A percentile compares a stretch with the other conserved stretches of the same genome.
These are phyloP conservation scores for Phania funesta DNA, from an alignment of 2,888 invertebrate species.

Conservation along the genomic window DNA sequence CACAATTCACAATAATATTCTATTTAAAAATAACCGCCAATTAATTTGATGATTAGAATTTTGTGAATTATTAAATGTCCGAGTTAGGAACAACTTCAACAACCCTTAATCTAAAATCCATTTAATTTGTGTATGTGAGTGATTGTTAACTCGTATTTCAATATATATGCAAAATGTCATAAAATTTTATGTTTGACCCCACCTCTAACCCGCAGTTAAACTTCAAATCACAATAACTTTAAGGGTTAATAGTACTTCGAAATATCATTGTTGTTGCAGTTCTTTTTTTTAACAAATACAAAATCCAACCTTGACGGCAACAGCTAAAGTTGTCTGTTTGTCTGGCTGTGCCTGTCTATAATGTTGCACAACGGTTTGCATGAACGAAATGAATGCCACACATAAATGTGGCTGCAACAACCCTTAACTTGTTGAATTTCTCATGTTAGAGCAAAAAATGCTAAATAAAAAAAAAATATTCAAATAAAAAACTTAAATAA, in stretches of 20 bases:
- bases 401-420: conserved; percentile 70
- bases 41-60: conserved; percentile 15
- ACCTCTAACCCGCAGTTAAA: conserved; percentile 74
- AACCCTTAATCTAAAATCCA: conserved; percentile 35
- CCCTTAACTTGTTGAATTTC: conserved; percentile 78
- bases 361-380: conserved; percentile 49
- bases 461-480: conserved; percentile 10
- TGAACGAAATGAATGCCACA: conserved; percentile 63
- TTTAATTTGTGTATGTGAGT: neutral
- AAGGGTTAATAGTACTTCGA: conserved; percentile 76
- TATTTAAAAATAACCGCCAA: conserved; percentile 55
- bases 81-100: conserved; percentile 71
- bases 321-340: conserved; percentile 46
- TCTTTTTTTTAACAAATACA: neutral
- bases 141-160: too few species aligned
- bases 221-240: conserved; percentile 69
- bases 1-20: conserved; percentile 60
- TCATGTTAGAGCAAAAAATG: conserved; percentile 18
- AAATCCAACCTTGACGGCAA: conserved; percentile 62
- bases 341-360: conserved; percentile 32
- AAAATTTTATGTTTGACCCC: conserved; percentile 71
- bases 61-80: conserved; percentile 70
- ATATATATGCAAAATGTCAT: conserved; percentile 62
- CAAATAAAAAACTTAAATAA: conserved; percentile 45
- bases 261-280: conserved; percentile 41